phyloP scores from a whole-genome alignment of 2,797 vertebrate species.

The Pithecia hirsuta region DNA sequence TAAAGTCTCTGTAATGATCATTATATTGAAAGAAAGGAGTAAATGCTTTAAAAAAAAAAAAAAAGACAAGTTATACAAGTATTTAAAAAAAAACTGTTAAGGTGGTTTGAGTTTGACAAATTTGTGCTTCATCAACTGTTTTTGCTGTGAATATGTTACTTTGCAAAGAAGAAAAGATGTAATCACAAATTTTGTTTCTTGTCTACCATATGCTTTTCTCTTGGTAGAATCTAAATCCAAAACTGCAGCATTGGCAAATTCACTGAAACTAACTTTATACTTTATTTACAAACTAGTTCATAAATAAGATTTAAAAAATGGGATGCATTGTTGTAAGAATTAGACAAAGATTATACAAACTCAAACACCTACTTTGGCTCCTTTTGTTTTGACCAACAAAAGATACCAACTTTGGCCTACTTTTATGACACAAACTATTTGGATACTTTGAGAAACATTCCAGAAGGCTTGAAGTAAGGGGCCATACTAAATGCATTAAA shows the following conservation, averaged over 20 bases:
- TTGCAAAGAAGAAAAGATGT: background rate
- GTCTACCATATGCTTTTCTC: background rate
- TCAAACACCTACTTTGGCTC: background rate
- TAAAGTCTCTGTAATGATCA: background rate
- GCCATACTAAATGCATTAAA: conserved; percentile 25
- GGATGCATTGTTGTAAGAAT: background rate
- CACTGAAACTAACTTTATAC: conserved; percentile 23
- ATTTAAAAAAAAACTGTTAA: background rate
- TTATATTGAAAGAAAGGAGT: background rate
- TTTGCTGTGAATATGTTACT: conserved; percentile 15
- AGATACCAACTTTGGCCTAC: conserved; percentile 42
- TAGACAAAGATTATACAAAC: conserved; percentile 8
- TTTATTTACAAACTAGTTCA: conserved; percentile 50
- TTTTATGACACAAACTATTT: conserved; percentile 64
- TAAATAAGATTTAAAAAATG: conserved; percentile 53
- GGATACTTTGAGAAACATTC: conserved; percentile 59
- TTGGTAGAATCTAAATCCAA: conserved; percentile 31
- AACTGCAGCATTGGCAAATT: conserved; percentile 28
- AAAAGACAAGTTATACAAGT: background rate
- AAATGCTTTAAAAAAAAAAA: background rate
- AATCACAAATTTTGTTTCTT: conserved; percentile 33
- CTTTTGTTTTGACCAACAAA: conserved; percentile 45
- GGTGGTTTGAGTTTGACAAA: background rate
- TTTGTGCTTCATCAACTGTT: background rate
- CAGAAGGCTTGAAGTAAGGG: conserved; percentile 38